A percentile compares a stretch with the other conserved stretches of the same genome.
Conservation (phyloP, 2,888 invertebrate species). For the Epinotia bilunana region DNA sequence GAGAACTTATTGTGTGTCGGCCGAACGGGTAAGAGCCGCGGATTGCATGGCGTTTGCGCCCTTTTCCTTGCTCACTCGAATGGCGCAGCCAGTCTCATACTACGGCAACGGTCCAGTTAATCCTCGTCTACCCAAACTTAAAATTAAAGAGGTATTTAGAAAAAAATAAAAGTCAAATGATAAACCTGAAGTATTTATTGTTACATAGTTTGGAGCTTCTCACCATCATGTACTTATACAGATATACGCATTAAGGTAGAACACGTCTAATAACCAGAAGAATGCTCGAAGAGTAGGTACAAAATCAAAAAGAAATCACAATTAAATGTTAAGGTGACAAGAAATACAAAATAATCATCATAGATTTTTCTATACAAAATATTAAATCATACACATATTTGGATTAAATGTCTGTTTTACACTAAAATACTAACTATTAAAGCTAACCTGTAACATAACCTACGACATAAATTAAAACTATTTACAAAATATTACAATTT, state of each 20-base stretch:
- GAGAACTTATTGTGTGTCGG: too few relatives aligned
- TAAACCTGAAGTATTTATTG: conserved; percentile 73
- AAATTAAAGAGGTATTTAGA: not conserved
- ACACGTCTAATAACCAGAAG: conserved; percentile 32
- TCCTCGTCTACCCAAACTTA: not conserved
- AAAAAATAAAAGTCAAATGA: conserved; percentile 43
- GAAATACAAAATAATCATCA: conserved; percentile 57
- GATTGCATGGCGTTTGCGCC: too few relatives aligned
- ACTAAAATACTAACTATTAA: conserved; percentile 80
- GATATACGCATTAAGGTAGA: conserved; percentile 35
- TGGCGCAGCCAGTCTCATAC: too few relatives aligned
- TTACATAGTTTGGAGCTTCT: conserved; percentile 72
- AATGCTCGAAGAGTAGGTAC: conserved; percentile 21
- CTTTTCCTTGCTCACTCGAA: too few relatives aligned
- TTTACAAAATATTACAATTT: conserved; percentile 81
- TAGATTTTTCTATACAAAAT: conserved; percentile 61
- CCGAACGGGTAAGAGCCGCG: too few relatives aligned
- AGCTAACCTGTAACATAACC: conserved; percentile 76
- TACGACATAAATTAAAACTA: conserved; percentile 78
- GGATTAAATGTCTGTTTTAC: conserved; percentile 68
- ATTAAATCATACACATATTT: conserved; percentile 74
- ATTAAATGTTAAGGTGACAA: conserved; percentile 51
- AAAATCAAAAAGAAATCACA: conserved; percentile 48
- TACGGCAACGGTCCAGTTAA: too few relatives aligned
- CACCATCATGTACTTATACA: conserved; percentile 70